A percentile compares a stretch with the other conserved stretches of the same genome.
These are phyloP conservation scores for Nannobrachium achirus DNA, from an alignment of 2,113 vertebrate species.

Conservation along the genomic window DNA sequence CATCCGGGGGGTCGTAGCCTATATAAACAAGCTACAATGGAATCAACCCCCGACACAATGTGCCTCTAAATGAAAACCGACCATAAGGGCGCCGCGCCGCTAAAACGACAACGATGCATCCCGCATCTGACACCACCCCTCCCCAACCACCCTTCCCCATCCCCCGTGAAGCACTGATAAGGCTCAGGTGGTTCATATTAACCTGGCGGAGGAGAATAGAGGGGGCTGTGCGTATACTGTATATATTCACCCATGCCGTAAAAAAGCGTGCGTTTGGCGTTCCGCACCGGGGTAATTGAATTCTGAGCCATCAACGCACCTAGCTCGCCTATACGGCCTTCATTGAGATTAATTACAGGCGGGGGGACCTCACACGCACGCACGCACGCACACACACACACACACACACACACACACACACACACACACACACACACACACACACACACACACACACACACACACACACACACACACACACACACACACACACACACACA, in stretches of 20 bases:
- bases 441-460: conserved; percentile 74
- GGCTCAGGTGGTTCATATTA: conserved; percentile 98
- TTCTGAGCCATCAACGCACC: conserved; percentile 90
- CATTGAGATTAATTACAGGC: conserved; percentile 99
- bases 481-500: too few species aligned
- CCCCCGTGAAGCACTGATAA: conserved; percentile 52
- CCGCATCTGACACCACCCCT: too few species aligned
- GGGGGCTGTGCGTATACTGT: conserved; percentile 18
- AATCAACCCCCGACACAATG: neutral
- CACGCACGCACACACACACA: conserved; percentile 62
- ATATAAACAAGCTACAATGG: too few species aligned
- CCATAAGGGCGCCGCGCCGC: too few species aligned
- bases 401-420: too few species aligned
- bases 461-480: too few species aligned
- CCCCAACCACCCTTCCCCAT: too few species aligned
- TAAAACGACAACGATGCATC: too few species aligned
- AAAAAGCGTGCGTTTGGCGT: too few species aligned
- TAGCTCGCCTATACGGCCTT: conserved; percentile 87
- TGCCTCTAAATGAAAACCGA: conserved; percentile 44
- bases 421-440: too few species aligned
- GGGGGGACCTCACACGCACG: conserved; percentile 82
- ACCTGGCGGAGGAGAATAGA: conserved; percentile 88
- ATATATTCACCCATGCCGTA: neutral
- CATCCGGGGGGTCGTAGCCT: too few species aligned
- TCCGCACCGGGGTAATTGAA: conserved; percentile 72